These are phyloP conservation scores for Ciona savignyi DNA, from an alignment of 23 tunicate species.

Conservation along the genomic window DNA sequence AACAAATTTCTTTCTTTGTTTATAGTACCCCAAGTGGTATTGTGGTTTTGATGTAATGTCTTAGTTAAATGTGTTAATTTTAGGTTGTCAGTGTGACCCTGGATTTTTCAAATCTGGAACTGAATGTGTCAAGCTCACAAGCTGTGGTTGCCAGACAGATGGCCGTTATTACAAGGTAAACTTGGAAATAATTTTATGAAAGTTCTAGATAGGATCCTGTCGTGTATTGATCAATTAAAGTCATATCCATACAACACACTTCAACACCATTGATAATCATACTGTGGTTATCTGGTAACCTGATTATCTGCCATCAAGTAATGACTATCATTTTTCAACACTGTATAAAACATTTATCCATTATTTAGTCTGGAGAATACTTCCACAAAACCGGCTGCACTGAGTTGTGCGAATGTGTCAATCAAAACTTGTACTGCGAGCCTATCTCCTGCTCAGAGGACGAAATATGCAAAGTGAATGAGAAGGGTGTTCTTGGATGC, in stretches of 20 bases:
- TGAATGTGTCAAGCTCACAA: slow-evolving; percentile 16
- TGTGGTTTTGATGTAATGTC: background rate
- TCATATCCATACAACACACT: too few species aligned
- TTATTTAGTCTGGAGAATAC: background rate
- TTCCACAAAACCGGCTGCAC: slow-evolving; percentile 25
- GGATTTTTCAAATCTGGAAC: slow-evolving; percentile 17
- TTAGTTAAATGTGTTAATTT: background rate
- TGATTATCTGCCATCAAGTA: too few species aligned
- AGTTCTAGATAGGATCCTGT: too few species aligned
- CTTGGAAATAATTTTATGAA: too few species aligned
- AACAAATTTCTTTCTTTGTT: too few species aligned
- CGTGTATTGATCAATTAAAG: too few species aligned
- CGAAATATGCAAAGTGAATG: slow-evolving; percentile 17
- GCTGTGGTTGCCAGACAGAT: slow-evolving; percentile 34
- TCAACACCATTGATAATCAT: too few species aligned
- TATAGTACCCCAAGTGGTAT: too few species aligned
- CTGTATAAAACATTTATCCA: background rate
- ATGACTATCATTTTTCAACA: background rate
- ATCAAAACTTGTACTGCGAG: slow-evolving; percentile 17
- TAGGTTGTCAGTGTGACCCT: slow-evolving; percentile 29
- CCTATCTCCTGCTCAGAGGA: slow-evolving; percentile 6
- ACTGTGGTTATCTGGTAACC: too few species aligned
- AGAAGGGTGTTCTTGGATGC: slow-evolving; percentile 26
- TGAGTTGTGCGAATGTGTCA: slow-evolving; percentile 25
- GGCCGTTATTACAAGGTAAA: slow-evolving; percentile 32